These are phyloP conservation scores for Neosilurus mollespiculum DNA, from an alignment of 2,797 vertebrate genomes.

Conservation along the genomic window DNA sequence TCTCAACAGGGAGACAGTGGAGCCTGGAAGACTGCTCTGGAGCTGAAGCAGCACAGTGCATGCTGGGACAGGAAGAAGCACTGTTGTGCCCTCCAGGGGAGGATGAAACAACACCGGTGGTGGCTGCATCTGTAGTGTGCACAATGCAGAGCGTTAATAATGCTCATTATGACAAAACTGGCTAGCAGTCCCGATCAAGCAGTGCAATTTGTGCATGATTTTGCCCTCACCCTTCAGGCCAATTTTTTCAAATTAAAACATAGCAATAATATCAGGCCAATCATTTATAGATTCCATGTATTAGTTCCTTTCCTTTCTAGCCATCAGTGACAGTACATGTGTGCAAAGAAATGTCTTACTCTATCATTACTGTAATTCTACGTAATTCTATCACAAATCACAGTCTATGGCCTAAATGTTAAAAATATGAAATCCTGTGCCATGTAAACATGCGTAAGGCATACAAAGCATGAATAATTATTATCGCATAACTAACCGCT, in stretches of 20 bases:
- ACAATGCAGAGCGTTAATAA: conserved; percentile 87
- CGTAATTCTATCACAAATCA: conserved; percentile 22
- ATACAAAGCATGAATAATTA: conserved; percentile 45
- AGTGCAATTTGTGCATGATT: conserved; percentile 83
- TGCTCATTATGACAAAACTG: conserved; percentile 78
- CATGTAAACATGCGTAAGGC: conserved; percentile 51
- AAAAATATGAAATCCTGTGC: conserved; percentile 38
- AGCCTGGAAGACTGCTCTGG: conserved; percentile 94
- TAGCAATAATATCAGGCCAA: conserved; percentile 19
- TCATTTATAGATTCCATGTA: background rate
- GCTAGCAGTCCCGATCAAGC: conserved; percentile 98
- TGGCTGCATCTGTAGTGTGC: conserved; percentile 97
- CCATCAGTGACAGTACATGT: conserved; percentile 7
- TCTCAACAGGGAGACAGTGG: conserved; percentile 83
- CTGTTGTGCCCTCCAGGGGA: conserved; percentile 93
- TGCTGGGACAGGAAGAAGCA: conserved; percentile 88
- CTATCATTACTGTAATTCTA: background rate
- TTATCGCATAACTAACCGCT: conserved; percentile 39
- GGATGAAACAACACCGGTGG: conserved; percentile 83
- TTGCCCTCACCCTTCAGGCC: conserved; percentile 70
- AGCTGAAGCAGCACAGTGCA: conserved; percentile 89
- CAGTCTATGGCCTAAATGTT: conserved; percentile 34
- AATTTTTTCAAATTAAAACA: conserved; percentile 61
- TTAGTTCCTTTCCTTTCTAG: conserved; percentile 13
- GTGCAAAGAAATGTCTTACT: background rate